Base-by-base conservation (phyloP, 2,113 vertebrate genomes). In the Struthio camelus region DNA sequence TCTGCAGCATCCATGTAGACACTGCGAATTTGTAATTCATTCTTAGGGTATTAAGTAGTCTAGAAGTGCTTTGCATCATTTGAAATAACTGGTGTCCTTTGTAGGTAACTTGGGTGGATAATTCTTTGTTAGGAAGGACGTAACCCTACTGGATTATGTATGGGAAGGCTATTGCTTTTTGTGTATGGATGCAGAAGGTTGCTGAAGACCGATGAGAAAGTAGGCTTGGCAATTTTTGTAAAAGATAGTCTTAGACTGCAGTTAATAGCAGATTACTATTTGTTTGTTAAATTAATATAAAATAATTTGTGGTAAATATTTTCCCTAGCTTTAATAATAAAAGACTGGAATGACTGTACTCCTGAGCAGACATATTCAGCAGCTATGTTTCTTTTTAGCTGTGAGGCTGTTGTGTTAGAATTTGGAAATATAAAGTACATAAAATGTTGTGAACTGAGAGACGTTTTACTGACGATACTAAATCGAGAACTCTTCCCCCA, bases 381-480 rank as follows among this genome's bases (percentile, higher is more conserved):
- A n/a, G 72, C 32, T 30, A 0, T n/a, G 6, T 78, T 61, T 50
- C 23, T 30, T 82, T 64, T 73, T 14, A 40, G 65, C 65, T 44
- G 59, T 54, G 50, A 77, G 44, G 10, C 7, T 3, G 50, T 62
- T 51, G 6, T 28, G 17, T 46, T 24, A 20, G 19, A 19, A 14
- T 62, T 42, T 86, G 38, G 62, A 75, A 70, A 20, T 50, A 28
- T 0, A 30, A 44, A 58, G 48, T 56, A 32, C 0, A 1, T 53
- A 18, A 66, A 61, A 42, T 48, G 10, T 40, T 62, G 2, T 48
- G 36, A 85, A 56, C 14, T 9, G 4, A 4, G 28, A 11, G 0
- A 0, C 15, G 17, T 48, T 80, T 42, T 22, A 5, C 51, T 64
- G 71, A 34, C 48, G 38, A 12, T 11, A 14, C 28, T 50, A 8